Evolutionary conservation across 2,113 vertebrate species (phyloP).

Genomic region (Anthoscopus minutus): DNA sequence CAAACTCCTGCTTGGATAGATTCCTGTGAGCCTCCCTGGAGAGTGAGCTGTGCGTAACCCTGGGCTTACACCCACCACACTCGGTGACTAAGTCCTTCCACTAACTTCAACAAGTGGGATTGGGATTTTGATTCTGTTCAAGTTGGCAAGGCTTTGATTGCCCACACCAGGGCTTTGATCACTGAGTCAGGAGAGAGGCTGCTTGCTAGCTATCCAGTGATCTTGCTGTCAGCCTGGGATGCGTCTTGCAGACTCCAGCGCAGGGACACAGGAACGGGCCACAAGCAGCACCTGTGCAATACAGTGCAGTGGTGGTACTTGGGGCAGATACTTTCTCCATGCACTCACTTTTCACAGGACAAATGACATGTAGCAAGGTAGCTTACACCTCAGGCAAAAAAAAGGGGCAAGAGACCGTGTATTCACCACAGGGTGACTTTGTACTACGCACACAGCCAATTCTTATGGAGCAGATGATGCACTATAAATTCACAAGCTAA

Average conservation of each 20-base stretch:
- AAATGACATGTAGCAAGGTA: neutral
- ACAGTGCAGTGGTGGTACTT: neutral
- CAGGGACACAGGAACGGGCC: fast-evolving
- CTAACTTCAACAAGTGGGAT: neutral
- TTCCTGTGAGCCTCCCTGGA: neutral
- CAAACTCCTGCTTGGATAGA: neutral
- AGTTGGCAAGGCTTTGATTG: fast-evolving
- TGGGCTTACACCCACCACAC: neutral
- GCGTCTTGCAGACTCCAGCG: neutral
- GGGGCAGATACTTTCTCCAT: neutral
- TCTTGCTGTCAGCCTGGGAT: neutral
- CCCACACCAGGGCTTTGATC: neutral
- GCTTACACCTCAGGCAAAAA: neutral
- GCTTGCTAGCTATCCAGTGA: neutral
- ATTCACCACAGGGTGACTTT: neutral
- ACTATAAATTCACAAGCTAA: neutral
- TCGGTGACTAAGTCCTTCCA: neutral
- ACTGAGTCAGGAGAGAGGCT: neutral
- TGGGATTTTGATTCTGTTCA: neutral
- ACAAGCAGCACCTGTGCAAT: neutral
- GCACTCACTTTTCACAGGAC: neutral
- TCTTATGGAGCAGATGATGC: neutral
- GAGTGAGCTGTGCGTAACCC: neutral
- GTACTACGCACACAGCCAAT: neutral
- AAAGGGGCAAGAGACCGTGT: neutral